Percentiles rank a stretch among this genome's conserved stretches.
phyloP scores from a whole-genome alignment of 2,797 vertebrate species.

The Brachyalestes nurse region DNA sequence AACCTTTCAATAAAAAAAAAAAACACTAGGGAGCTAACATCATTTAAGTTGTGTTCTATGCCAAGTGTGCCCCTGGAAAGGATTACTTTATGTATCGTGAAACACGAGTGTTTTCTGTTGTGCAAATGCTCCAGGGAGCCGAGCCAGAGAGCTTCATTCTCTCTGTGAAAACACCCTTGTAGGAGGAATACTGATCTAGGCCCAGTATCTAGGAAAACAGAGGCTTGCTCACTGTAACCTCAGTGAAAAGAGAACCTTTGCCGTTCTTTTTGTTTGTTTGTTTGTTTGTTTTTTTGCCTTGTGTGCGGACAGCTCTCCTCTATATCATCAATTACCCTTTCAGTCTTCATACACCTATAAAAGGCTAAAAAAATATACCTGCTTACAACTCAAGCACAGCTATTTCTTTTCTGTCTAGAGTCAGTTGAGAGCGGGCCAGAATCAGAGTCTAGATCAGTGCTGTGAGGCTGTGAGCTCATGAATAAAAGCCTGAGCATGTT shows the following conservation, averaged over 20 bases:
- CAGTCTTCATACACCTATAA: not conserved
- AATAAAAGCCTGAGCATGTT: constrained; percentile 10
- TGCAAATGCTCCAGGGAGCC: constrained; percentile 19
- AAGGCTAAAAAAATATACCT: constrained; percentile 9
- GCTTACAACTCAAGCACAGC: constrained; percentile 7
- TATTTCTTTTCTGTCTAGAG: constrained; percentile 7
- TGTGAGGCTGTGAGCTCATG: not conserved
- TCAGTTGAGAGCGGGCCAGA: not conserved
- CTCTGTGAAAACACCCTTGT: constrained; percentile 5
- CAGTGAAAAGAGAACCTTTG: not conserved
- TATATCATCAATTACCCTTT: not conserved
- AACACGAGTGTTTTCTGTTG: not conserved
- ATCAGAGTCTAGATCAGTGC: constrained; percentile 33
- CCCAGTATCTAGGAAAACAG: constrained; percentile 25
- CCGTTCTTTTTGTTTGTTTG: not conserved
- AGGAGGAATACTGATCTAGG: constrained; percentile 31
- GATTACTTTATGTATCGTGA: constrained; percentile 1
- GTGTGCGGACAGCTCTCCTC: not conserved
- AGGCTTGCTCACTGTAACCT: constrained; percentile 11
- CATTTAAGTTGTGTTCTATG: constrained; percentile 10
- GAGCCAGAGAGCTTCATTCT: constrained; percentile 13
- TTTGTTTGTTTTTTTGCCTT: not conserved
- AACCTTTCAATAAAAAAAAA: not conserved
- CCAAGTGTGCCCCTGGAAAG: not conserved
- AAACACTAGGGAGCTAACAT: not conserved